These are phyloP conservation scores for Silurus asotus DNA, from an alignment of 2,113 vertebrate species.

Conservation along the genomic window DNA sequence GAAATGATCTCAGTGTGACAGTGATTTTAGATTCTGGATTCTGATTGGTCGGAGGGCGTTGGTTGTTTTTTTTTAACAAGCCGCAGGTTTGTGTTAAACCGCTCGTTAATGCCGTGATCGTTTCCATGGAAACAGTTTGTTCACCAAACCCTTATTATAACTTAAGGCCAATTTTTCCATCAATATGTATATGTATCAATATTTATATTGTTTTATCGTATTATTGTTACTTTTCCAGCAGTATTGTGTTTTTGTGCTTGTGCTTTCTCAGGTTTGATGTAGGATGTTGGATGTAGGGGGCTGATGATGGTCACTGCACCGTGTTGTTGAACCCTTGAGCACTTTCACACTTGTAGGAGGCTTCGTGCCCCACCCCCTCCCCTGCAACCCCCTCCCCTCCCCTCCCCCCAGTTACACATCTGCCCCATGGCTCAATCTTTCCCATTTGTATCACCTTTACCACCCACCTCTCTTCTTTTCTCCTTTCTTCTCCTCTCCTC, in stretches of 20 bases:
- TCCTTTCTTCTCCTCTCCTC: background rate
- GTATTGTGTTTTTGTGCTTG: background rate
- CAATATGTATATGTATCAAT: background rate
- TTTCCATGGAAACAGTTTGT: background rate
- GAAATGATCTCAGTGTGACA: background rate
- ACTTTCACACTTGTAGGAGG: conserved; percentile 15
- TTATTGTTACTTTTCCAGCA: background rate
- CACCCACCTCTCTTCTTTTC: conserved; percentile 7
- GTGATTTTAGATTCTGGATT: background rate
- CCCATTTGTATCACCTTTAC: conserved; percentile 9
- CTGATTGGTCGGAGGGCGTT: background rate
- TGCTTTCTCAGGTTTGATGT: background rate
- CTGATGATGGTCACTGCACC: background rate
- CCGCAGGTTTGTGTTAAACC: background rate
- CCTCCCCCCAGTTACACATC: background rate
- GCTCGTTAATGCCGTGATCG: background rate
- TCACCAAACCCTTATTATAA: background rate
- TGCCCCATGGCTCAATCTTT: background rate
- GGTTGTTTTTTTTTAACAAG: background rate
- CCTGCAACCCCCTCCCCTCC: background rate
- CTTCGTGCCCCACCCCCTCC: background rate
- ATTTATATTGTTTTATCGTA: background rate
- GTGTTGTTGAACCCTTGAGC: background rate
- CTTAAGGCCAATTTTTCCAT: too few relatives aligned
- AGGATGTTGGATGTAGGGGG: background rate